A percentile compares a stretch with the other conserved stretches of the same genome.
Evolutionary conservation across 37 sponge, comb jelly and placozoan species (phyloP).

Genomic region (Hexactinellida sp.): DNA sequence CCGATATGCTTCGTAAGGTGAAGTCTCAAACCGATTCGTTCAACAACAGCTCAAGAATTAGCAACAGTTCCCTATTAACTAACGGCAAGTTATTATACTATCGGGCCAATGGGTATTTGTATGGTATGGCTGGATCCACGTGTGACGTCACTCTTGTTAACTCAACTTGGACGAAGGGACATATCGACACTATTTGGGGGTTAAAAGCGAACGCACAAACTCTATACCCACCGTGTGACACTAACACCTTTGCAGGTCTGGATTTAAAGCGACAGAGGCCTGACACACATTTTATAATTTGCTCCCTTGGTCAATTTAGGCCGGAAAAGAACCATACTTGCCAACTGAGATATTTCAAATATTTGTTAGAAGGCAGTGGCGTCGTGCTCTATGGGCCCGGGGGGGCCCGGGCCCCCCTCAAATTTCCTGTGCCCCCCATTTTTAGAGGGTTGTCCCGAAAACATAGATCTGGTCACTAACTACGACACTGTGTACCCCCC

Average conservation of each 20-base stretch:
- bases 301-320: slow-evolving; percentile 85
- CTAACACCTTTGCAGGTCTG: slow-evolving; percentile 26
- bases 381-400: no score
- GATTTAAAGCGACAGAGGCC: background rate
- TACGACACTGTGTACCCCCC: no score
- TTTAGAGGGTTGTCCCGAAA: no score
- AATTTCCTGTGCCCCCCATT: no score
- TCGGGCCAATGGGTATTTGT: slow-evolving; percentile 58
- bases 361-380: slow-evolving; percentile 4
- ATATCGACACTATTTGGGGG: slow-evolving; percentile 66
- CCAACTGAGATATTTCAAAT: slow-evolving; percentile 38
- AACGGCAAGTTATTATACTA: slow-evolving; percentile 73
- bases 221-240: slow-evolving; percentile 96
- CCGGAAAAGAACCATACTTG: slow-evolving; percentile 84
- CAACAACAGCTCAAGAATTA: slow-evolving; percentile 56
- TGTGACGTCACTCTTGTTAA: slow-evolving; percentile 81
- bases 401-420: no score
- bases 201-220: slow-evolving; percentile 18
- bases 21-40: background rate
- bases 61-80: slow-evolving; percentile 35
- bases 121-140: slow-evolving; percentile 58
- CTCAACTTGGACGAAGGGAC: slow-evolving; percentile 84
- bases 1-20: slow-evolving; percentile 79
- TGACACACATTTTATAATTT: slow-evolving; percentile 29
- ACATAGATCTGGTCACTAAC: no score